These are phyloP conservation scores for Rotaria macrura DNA, from an alignment of 2,888 invertebrate species.

Conservation along the genomic window DNA sequence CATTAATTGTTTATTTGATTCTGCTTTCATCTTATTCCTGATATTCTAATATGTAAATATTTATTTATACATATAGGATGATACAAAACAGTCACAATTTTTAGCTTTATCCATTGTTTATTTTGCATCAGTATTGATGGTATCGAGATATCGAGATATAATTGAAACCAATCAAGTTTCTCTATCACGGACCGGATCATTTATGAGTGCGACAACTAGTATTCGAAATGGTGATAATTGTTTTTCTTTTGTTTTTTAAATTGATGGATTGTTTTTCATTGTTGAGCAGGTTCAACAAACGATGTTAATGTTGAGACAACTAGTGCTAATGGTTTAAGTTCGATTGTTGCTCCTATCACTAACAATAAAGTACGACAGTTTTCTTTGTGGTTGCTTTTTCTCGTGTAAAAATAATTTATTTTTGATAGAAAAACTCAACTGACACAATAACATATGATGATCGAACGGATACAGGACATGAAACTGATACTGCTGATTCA, in stretches of 20 bases:
- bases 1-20: conserved; percentile 13
- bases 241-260: too few relatives aligned
- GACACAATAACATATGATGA: neutral
- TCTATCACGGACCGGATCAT: neutral
- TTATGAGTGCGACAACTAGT: neutral
- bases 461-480: neutral
- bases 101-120: conserved; percentile 97
- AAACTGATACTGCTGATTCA: neutral
- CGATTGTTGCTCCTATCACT: neutral
- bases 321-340: neutral
- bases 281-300: neutral
- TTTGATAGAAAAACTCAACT: neutral
- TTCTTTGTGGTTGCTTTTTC: neutral
- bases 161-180: conserved; percentile 65
- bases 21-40: neutral
- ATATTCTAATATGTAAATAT: conserved; percentile 41
- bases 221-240: neutral
- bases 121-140: conserved; percentile 98
- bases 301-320: neutral
- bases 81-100: conserved; percentile 98
- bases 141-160: conserved; percentile 96
- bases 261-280: too few relatives aligned
- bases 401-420: neutral
- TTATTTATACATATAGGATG: conserved; percentile 65
- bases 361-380: neutral